Conservation (phyloP, 64 coral and sea anemone species). For the Pocillopora damicornis region DNA sequence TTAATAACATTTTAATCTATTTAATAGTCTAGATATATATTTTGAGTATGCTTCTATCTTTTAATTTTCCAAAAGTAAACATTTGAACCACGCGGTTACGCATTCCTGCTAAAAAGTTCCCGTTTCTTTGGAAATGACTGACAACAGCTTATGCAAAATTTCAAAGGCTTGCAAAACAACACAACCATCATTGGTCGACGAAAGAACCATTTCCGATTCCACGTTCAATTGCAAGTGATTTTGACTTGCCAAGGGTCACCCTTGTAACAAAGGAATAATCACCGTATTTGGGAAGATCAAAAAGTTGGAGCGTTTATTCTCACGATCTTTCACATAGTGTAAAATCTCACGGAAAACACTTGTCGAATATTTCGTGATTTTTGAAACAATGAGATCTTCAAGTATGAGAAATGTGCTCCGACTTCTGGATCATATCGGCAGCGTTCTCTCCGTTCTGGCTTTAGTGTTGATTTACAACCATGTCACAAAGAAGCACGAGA, state of each 20-base stretch:
- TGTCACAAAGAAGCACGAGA: not conserved
- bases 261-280: too few species aligned
- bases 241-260: too few species aligned
- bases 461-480: conserved; percentile 16
- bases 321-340: too few species aligned
- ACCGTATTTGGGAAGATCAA: too few species aligned
- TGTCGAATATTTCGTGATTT: not conserved
- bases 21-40: not conserved
- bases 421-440: not conserved
- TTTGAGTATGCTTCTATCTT: not conserved
- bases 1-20: not conserved
- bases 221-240: not conserved
- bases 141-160: not conserved
- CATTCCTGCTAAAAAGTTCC: not conserved
- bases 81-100: not conserved
- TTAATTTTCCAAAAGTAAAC: not conserved
- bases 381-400: conserved; percentile 2
- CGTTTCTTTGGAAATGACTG: not conserved
- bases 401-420: not conserved
- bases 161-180: not conserved
- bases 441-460: not conserved
- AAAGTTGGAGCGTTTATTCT: too few species aligned
- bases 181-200: not conserved
- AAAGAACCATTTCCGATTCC: not conserved
- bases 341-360: too few species aligned